phyloP scores from a whole-genome alignment of 2,888 invertebrate genomes.

The Hipparchia sbordonii region DNA sequence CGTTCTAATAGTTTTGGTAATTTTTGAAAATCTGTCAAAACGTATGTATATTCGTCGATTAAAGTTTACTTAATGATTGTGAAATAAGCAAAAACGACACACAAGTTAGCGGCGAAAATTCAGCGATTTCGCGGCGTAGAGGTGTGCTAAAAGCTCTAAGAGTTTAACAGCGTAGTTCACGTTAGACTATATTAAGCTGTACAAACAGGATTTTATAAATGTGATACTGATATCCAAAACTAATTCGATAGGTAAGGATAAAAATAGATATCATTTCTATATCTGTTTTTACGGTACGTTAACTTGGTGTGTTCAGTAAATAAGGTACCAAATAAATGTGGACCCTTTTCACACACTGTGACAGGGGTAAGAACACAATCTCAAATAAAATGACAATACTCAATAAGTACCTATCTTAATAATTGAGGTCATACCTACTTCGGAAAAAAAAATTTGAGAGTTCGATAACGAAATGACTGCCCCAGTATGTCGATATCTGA shows the following conservation, averaged over 20 bases:
- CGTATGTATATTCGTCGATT: too few species aligned
- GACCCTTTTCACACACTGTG: slow-evolving; percentile 36
- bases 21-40: too few species aligned
- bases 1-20: too few species aligned
- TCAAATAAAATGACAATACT: slow-evolving; percentile 27
- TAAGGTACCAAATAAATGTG: slow-evolving; percentile 31
- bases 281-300: slow-evolving; percentile 28
- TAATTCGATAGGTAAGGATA: background rate
- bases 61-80: too few species aligned
- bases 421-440: background rate
- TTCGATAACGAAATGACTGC: background rate
- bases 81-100: too few species aligned
- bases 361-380: slow-evolving; percentile 33
- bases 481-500: too few species aligned
- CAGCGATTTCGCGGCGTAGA: too few species aligned
- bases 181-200: too few species aligned
- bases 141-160: too few species aligned
- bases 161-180: too few species aligned
- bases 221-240: background rate
- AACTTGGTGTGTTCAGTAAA: slow-evolving; percentile 28
- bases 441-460: background rate
- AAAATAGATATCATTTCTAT: slow-evolving; percentile 1
- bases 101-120: too few species aligned
- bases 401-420: slow-evolving; percentile 8
- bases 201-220: too few species aligned